phyloP scores from a whole-genome alignment of 2,113 vertebrate genomes.

The Pachycephala philippinensis region DNA sequence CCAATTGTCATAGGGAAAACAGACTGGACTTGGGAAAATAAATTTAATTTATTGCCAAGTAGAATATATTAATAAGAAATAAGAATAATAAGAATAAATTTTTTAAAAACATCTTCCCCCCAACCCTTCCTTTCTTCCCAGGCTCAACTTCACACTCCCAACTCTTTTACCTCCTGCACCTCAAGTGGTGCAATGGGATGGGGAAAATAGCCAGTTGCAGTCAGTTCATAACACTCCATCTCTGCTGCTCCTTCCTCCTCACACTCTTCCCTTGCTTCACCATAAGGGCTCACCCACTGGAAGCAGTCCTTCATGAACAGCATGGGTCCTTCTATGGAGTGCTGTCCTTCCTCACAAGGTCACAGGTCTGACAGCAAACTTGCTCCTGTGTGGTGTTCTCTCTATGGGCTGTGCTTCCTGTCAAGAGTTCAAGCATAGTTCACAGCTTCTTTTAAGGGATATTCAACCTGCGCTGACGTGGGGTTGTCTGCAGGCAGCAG shows the following conservation, averaged over 20 bases:
- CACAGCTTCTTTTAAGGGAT: background rate
- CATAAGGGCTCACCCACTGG: background rate
- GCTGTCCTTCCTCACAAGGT: background rate
- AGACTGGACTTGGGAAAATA: background rate
- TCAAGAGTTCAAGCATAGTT: background rate
- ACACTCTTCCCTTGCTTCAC: background rate
- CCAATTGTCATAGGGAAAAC: background rate
- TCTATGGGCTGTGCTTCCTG: background rate
- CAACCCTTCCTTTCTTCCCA: background rate
- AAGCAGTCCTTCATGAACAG: background rate
- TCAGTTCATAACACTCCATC: rapidly evolving
- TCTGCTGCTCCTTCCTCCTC: background rate
- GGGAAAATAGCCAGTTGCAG: background rate
- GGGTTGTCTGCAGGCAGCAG: background rate
- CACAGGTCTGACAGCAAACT: background rate
- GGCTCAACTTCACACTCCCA: background rate
- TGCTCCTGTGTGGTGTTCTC: background rate
- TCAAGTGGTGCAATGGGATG: background rate
- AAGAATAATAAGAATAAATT: background rate
- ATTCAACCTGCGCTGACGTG: rapidly evolving
- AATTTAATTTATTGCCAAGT: background rate
- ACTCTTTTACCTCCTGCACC: background rate
- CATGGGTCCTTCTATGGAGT: rapidly evolving
- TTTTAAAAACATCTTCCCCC: rapidly evolving
- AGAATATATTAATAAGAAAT: background rate